Percentiles rank a stretch among this genome's conserved stretches.
Conservation (phyloP, 2,888 invertebrate species). For the Eumacrocentrus americanus region DNA sequence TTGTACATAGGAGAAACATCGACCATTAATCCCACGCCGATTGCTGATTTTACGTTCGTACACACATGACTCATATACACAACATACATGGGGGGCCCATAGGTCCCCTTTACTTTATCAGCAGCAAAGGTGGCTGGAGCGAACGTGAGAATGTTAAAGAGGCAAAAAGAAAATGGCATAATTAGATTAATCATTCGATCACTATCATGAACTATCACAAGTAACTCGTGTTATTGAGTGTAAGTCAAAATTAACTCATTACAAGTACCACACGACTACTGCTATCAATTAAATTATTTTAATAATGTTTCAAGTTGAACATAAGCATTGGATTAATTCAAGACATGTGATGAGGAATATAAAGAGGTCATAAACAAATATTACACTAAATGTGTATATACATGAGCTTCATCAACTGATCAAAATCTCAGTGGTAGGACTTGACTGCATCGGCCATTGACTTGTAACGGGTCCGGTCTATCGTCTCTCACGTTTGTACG, state of each 20-base stretch:
- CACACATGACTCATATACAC: background rate
- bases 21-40: conserved; percentile 12
- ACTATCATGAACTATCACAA: conserved; percentile 2
- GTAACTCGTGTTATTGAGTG: conserved; percentile 2
- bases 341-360: no score
- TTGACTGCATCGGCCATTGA: conserved; percentile 52
- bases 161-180: conserved; percentile 17
- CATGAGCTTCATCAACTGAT: no score
- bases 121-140: conserved; percentile 8
- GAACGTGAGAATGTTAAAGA: conserved; percentile 21
- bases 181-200: conserved; percentile 19
- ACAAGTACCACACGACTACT: conserved; percentile 9
- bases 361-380: no score
- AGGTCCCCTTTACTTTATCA: no score
- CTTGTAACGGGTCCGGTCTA: conserved; percentile 53
- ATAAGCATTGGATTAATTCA: no score
- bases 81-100: background rate
- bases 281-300: no score
- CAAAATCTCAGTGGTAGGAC: no score
- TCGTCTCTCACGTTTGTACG: conserved; percentile 29
- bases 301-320: no score
- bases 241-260: conserved; percentile 17
- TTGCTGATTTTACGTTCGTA: background rate
- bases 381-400: no score
- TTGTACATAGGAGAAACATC: background rate